phyloP scores from a whole-genome alignment of 2,888 invertebrate species.

The Lasioglossum malachurum region DNA sequence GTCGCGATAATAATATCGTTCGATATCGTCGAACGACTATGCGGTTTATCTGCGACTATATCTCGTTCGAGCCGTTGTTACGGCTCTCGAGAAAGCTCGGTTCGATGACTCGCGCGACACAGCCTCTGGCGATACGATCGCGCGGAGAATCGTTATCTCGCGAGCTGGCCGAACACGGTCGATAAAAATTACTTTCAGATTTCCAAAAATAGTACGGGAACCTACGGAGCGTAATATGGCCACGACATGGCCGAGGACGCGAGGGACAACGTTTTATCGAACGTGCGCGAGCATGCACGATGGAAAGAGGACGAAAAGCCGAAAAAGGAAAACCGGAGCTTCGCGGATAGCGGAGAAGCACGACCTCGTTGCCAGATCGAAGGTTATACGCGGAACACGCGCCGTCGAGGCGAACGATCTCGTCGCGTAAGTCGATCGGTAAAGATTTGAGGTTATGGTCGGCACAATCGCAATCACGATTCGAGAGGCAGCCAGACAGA shows the following conservation, averaged over 20 bases:
- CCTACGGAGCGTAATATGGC: not conserved
- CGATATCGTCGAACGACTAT: constrained; percentile 19
- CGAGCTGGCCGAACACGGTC: not conserved
- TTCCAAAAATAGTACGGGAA: not conserved
- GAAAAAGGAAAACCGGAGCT: constrained; percentile 18
- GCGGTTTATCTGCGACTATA: constrained; percentile 30
- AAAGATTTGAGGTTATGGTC: constrained; percentile 74
- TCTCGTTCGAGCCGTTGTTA: not conserved
- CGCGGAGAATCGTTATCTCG: not conserved
- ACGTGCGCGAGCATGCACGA: not conserved
- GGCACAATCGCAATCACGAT: constrained; percentile 47
- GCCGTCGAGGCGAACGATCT: constrained; percentile 3
- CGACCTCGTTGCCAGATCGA: constrained; percentile 22
- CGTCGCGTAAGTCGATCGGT: constrained; percentile 15
- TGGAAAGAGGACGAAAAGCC: not conserved
- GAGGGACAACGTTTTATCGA: not conserved
- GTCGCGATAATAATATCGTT: constrained; percentile 19
- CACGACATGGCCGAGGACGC: not conserved
- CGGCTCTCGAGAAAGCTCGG: constrained; percentile 7
- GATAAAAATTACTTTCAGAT: constrained; percentile 1
- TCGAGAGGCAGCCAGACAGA: constrained; percentile 62
- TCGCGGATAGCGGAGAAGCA: constrained; percentile 9
- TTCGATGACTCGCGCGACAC: not conserved
- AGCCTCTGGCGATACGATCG: not conserved
- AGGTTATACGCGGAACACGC: constrained; percentile 42